These are phyloP conservation scores for Ceratitis capitata DNA, from an alignment of 1,140 invertebrate species.

Conservation along the genomic window DNA sequence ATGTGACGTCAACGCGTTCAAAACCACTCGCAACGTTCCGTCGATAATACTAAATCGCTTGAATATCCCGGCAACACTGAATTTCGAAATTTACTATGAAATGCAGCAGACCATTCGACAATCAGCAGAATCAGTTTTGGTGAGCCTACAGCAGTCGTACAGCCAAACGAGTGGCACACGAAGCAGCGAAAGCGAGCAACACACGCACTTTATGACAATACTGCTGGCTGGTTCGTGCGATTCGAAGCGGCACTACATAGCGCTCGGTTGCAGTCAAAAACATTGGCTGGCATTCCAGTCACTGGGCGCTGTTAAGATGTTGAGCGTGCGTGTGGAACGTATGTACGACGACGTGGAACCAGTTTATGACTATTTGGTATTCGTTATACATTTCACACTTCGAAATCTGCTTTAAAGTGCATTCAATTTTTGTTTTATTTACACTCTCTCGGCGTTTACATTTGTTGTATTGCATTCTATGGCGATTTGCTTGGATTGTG, in stretches of 20 bases:
- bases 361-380: not conserved
- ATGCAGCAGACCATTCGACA: not conserved
- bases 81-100: conserved; percentile 20
- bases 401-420: not conserved
- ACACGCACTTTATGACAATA: not conserved
- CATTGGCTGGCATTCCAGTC: not conserved
- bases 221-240: not conserved
- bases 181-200: not conserved
- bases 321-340: not conserved
- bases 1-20: no score
- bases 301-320: not conserved
- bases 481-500: not conserved
- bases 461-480: not conserved
- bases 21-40: not conserved
- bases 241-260: not conserved
- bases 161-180: not conserved
- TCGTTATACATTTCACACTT: conserved; percentile 21
- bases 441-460: not conserved
- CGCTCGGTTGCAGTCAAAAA: not conserved
- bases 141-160: not conserved
- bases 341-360: not conserved
- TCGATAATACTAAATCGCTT: conserved; percentile 11
- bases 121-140: no score
- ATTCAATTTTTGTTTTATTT: not conserved
- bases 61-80: conserved; percentile 34